These are phyloP conservation scores for Synanthedon tipuliformis DNA, from an alignment of 2,888 invertebrate species.

Conservation along the genomic window DNA sequence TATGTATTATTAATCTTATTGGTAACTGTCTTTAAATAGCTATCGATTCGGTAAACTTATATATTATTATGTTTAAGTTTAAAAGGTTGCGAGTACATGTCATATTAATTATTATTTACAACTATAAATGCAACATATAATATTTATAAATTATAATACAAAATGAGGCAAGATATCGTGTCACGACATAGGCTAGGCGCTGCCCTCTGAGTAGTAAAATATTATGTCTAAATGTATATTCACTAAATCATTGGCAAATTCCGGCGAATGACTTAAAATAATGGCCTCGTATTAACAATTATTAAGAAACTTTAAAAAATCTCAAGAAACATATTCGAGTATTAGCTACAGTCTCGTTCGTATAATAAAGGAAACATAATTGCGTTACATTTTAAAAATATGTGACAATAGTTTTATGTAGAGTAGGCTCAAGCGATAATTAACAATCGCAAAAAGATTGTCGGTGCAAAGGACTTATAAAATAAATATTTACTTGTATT, in stretches of 20 bases:
- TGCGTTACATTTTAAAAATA: constrained; percentile 2
- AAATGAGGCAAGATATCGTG: constrained; percentile 29
- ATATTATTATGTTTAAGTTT: background rate
- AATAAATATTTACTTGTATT: too few relatives aligned
- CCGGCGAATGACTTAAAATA: too few relatives aligned
- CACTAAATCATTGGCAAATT: too few relatives aligned
- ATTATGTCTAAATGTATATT: too few relatives aligned
- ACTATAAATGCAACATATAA: constrained; percentile 15
- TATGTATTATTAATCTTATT: background rate
- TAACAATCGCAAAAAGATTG: background rate
- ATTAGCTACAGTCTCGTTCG: constrained; percentile 14
- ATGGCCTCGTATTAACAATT: too few relatives aligned
- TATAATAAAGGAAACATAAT: background rate
- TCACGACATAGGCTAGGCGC: constrained; percentile 13
- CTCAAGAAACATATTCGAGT: constrained; percentile 7
- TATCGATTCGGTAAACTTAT: background rate
- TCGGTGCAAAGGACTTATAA: too few relatives aligned
- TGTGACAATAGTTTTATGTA: constrained; percentile 6
- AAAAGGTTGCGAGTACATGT: background rate
- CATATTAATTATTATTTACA: constrained; percentile 12
- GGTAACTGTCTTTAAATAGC: background rate
- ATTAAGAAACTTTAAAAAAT: too few relatives aligned
- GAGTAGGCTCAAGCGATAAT: constrained; percentile 8
- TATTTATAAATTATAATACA: constrained; percentile 3
- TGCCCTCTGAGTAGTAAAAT: too few relatives aligned